Base-by-base conservation (phyloP, 2,888 invertebrate genomes). In the Napeogenes sylphis region DNA sequence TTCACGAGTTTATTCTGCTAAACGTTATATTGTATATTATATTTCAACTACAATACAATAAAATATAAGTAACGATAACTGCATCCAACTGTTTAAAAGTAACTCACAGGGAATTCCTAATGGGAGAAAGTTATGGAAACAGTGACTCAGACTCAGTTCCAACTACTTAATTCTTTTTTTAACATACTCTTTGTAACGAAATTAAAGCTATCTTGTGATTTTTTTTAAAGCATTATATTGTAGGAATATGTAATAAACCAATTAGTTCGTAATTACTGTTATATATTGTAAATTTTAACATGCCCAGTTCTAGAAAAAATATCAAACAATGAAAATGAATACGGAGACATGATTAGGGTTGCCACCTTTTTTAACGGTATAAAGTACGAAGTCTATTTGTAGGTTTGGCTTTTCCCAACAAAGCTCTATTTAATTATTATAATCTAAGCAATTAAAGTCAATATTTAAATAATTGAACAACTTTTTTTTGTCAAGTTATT, bases 141-240 rank as follows among this genome's bases (percentile, higher is more conserved):
- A 38, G 45, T 64, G 64, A 64, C 51, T 64, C 64, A 64, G 10
- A 45, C 32, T 76, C 74, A 74, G 42, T 75, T 61, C 70, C 67
- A 61, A 64, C 67, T 59, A n/a, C n/a, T n/a, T n/a, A 70, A 51
- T 30, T 30, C 51, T 30, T 51, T 30, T 30, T 30, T 51, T 51
- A 21, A 51, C 30, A 51, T 51, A 30, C 51, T n/a, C 10, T 21
- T 21, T 12, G 51, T 30, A 13, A 10, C 6, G 21, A 14, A 47
- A 14, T 47, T 47, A 21, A 21, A 4, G 5, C 4, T 47, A 14
- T 1, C 1, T 47, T 14, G 6, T 12, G 2, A n/a, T n/a, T 47
- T n/a, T 47, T 47, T 4, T 47, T n/a, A 14, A 47, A 6, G 14
- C 14, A 3, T 10, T 46, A 5, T 14, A 46, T 13, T 13, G n/a